Conservation (phyloP, 2,113 vertebrate species). For the Gymnobelideus leadbeateri region DNA sequence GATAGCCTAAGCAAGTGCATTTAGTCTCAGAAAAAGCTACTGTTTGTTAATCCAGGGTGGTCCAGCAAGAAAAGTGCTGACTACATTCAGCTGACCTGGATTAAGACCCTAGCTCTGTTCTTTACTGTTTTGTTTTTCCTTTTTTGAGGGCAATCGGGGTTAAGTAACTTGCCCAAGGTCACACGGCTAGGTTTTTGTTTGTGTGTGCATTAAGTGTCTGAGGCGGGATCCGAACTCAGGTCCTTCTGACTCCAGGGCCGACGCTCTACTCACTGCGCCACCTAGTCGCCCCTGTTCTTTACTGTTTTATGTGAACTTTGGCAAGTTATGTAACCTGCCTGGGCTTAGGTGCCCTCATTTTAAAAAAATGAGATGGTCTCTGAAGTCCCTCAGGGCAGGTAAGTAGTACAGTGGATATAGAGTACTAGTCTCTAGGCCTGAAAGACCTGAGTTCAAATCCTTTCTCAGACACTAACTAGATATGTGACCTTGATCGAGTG, state of each 20-base stretch:
- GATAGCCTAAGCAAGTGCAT: background rate
- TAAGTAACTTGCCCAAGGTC: too few relatives aligned
- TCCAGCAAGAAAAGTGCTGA: background rate
- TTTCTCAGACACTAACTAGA: background rate
- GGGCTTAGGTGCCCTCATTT: background rate
- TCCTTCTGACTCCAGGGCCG: too few relatives aligned
- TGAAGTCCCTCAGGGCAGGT: background rate
- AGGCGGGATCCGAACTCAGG: too few relatives aligned
- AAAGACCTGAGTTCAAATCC: background rate
- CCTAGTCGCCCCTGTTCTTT: too few relatives aligned
- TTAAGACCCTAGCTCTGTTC: background rate
- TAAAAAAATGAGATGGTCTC: background rate
- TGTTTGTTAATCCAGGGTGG: background rate
- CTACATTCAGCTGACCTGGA: background rate
- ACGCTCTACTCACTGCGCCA: too few relatives aligned
- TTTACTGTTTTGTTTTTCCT: too few relatives aligned
- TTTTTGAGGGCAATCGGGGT: too few relatives aligned
- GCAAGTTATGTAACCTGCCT: background rate
- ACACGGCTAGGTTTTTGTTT: too few relatives aligned
- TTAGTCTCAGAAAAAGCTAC: conserved; percentile 41
- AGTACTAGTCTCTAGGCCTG: background rate
- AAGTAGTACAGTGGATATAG: background rate
- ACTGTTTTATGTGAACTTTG: background rate
- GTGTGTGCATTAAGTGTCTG: too few relatives aligned
- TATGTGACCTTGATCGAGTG: background rate